Evolutionary conservation across 2,888 invertebrate genomes (phyloP), one percentile per base, ranked within the genome.

Genomic region (Diachrysia chrysitis): DNA sequence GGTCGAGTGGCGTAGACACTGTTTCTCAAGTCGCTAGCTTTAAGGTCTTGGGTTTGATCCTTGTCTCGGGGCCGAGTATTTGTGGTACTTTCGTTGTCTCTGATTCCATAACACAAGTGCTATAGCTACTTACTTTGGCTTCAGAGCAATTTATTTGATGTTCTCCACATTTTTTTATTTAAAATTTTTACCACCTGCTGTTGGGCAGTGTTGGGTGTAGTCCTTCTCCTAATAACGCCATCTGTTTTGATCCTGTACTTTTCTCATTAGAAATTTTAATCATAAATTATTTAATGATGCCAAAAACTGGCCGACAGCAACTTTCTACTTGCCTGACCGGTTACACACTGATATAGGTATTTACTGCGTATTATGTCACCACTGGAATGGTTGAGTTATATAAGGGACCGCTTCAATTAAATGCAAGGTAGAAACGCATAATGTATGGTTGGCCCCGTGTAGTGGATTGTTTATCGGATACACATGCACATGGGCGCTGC

Each of bases 281-380:
- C 16, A 37, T 16, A 10, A 37, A 63, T 63, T 66, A 63, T 46
- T 59, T 66, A 75, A 63, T 60, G 71, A 62, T 29, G 42, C 42
- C 71, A 60, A 74, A 21, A 71, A 74, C 56, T 57, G 23, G 66
- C 58, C 59, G 32, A 58, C 62, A 54, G 25, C 25, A 55, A 63
- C 76, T 73, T 75, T 73, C 73, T 71, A 73, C 42, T 23, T 51
- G 69, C 69, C 51, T 54, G 64, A 58, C 25, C 51, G 51, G 37
- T n/a, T 56, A 42, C 25, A 32, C 57, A 53, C 23, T 6, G 19
- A 21, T 51, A 51, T 51, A 51, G 48, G 12, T 21, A 51, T 51
- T 48, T 19, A 19, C 48, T 21, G 21, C 19, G 19, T 51, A 51
- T 19, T 19, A 21, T 51, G 19, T 21, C 48, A 51, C 10, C 19